Conservation (phyloP, 2,113 vertebrate genomes). For the Phrynosoma platyrhinos region DNA sequence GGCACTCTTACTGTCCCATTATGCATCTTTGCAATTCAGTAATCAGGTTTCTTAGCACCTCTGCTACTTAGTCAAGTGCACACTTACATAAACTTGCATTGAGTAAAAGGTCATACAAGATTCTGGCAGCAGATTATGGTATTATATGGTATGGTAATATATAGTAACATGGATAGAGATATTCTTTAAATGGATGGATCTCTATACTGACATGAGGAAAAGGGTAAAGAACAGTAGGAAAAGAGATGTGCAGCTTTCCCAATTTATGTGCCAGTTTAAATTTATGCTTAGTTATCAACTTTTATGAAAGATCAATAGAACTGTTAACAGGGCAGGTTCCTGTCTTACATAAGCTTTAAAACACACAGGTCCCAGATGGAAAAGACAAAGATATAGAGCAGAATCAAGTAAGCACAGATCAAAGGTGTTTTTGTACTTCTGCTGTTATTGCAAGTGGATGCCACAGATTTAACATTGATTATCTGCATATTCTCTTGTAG, state of each 20-base stretch:
- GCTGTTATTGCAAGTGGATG: not conserved
- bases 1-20: too few species aligned
- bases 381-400: conserved; percentile 11
- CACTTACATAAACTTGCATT: too few species aligned
- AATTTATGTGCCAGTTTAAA: conserved; percentile 6
- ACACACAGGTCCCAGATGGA: conserved; percentile 12
- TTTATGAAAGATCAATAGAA: conserved; percentile 3
- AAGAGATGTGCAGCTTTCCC: not conserved
- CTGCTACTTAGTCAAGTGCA: too few species aligned
- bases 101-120: too few species aligned
- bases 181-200: not conserved
- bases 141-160: too few species aligned
- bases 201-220: not conserved
- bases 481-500: not conserved
- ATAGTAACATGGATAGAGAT: not conserved
- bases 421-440: not conserved
- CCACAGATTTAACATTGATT: not conserved
- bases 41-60: too few species aligned
- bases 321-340: not conserved
- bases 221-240: not conserved
- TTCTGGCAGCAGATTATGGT: too few species aligned
- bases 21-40: too few species aligned
- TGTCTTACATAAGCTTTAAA: conserved; percentile 33
- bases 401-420: not conserved
- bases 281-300: not conserved